Percentiles rank a stretch among this genome's conserved stretches.
Evolutionary conservation across 2,797 vertebrate genomes (phyloP).

Genomic region (Danio choprae): DNA sequence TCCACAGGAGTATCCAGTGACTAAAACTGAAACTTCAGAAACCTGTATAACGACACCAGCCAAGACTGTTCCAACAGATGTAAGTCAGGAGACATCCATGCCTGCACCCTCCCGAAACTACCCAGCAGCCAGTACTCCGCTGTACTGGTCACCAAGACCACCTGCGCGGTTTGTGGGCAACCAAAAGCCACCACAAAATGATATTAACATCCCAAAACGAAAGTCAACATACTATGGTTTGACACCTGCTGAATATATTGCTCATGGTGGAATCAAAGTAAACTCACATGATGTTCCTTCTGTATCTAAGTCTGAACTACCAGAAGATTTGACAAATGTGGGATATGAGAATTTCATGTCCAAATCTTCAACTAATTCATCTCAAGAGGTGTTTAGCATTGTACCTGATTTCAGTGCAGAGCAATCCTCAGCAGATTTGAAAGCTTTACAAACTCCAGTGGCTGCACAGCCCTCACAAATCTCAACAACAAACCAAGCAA

Average conservation of each 20-base stretch:
- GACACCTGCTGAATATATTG: constrained; percentile 75
- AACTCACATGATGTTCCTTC: constrained; percentile 55
- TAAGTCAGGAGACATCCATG: constrained; percentile 21
- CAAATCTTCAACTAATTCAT: constrained; percentile 55
- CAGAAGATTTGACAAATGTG: constrained; percentile 28
- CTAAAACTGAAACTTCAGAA: constrained; percentile 46
- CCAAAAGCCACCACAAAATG: constrained; percentile 48
- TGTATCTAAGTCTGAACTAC: constrained; percentile 35
- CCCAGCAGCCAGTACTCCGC: constrained; percentile 47
- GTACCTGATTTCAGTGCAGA: constrained; percentile 54
- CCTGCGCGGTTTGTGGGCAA: constrained; percentile 40
- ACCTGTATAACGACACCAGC: constrained; percentile 60
- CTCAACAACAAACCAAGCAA: constrained; percentile 43
- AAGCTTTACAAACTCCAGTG: constrained; percentile 51
- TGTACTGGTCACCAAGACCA: constrained; percentile 50
- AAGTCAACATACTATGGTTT: constrained; percentile 79
- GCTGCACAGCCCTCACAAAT: constrained; percentile 38
- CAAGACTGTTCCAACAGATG: constrained; percentile 22
- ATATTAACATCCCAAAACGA: constrained; percentile 29
- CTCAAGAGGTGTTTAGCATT: constrained; percentile 38
- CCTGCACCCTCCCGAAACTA: constrained; percentile 10
- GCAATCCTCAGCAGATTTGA: constrained; percentile 13
- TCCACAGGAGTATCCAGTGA: constrained; percentile 68
- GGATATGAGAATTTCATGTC: constrained; percentile 47
- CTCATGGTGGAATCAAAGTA: constrained; percentile 74